These are phyloP conservation scores for Strigamia crassipes DNA, from an alignment of 2,888 invertebrate genomes.

Conservation along the genomic window DNA sequence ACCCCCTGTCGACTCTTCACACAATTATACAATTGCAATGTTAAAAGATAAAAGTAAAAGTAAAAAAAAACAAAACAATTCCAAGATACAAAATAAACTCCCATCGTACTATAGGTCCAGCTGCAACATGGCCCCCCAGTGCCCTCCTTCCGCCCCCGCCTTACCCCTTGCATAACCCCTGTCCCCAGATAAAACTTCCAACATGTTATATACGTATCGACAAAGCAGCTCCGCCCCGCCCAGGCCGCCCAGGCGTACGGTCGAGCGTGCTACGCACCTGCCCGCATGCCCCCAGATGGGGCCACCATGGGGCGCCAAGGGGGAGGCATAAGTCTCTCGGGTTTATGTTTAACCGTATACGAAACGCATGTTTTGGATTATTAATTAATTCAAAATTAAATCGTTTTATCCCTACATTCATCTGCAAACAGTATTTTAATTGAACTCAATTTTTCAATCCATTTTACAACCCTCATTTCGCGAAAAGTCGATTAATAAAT, in stretches of 20 bases:
- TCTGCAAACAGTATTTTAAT: conserved; percentile 28
- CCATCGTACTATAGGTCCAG: background rate
- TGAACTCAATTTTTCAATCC: background rate
- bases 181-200: conserved; percentile 6
- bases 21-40: conserved; percentile 32
- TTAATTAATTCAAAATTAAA: conserved; percentile 33
- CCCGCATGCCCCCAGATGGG: conserved; percentile 32
- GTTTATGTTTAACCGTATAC: background rate
- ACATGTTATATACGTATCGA: conserved; percentile 12
- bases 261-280: conserved; percentile 35
- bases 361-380: conserved; percentile 29
- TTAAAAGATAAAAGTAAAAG: conserved; percentile 2
- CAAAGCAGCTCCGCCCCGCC: conserved; percentile 31
- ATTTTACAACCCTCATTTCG: background rate
- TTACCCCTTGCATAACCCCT: conserved; percentile 40
- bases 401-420: background rate
- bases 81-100: conserved; percentile 32
- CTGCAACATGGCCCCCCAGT: conserved; percentile 10
- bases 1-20: background rate
- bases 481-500: background rate
- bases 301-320: background rate
- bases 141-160: conserved; percentile 24
- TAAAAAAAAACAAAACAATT: conserved; percentile 9
- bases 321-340: background rate
- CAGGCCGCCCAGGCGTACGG: conserved; percentile 18